phyloP scores from a whole-genome alignment of 1,140 invertebrate species.

The Neodiprion fabricii region DNA sequence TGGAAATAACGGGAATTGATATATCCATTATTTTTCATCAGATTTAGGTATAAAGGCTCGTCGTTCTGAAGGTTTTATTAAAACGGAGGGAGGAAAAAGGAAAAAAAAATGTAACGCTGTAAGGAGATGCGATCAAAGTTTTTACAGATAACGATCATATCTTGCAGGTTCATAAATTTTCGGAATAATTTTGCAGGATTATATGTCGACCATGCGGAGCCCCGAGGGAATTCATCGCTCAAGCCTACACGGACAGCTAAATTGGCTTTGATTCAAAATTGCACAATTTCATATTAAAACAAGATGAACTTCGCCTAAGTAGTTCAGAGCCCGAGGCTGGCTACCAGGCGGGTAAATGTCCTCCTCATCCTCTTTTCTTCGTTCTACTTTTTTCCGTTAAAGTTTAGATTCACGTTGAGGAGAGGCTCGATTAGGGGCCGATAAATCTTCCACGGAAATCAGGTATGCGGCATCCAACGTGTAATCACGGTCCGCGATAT shows the following conservation, averaged over 20 bases:
- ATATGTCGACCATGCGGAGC: neutral
- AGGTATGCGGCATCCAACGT: too few relatives aligned
- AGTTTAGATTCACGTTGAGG: too few relatives aligned
- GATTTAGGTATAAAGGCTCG: too few relatives aligned
- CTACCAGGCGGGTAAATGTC: too few relatives aligned
- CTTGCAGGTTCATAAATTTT: constrained; percentile 41
- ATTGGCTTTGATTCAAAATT: constrained; percentile 14
- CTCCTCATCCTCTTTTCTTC: too few relatives aligned
- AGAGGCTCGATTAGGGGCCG: too few relatives aligned
- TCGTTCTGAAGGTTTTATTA: too few relatives aligned
- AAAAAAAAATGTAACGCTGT: constrained; percentile 8
- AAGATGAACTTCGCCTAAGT: constrained; percentile 5
- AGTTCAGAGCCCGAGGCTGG: neutral
- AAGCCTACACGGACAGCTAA: constrained; percentile 13
- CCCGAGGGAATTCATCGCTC: constrained; percentile 17
- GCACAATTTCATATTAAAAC: constrained; percentile 19
- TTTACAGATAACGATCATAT: constrained; percentile 46
- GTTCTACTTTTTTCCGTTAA: too few relatives aligned
- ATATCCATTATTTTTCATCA: too few relatives aligned
- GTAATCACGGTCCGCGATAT: too few relatives aligned
- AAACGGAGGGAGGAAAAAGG: neutral
- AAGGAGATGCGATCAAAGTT: constrained; percentile 24
- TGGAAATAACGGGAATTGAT: neutral
- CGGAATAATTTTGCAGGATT: too few relatives aligned
- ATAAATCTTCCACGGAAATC: too few relatives aligned